These are phyloP conservation scores for Coelopa pilipes DNA, from an alignment of 2,888 invertebrate genomes.

Conservation along the genomic window DNA sequence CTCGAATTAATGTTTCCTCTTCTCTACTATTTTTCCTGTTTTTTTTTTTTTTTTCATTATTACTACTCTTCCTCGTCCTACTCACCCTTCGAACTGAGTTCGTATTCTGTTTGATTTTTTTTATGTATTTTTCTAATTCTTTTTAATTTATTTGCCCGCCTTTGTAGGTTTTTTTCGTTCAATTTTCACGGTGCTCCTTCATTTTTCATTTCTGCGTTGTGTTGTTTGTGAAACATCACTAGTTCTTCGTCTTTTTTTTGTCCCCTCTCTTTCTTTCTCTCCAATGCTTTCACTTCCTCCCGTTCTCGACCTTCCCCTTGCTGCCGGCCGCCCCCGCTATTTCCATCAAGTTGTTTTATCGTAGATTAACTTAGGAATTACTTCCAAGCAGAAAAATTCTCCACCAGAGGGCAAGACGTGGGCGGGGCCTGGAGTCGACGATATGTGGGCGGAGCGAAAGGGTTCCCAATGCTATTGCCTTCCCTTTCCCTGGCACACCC, in stretches of 20 bases:
- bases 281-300: background rate
- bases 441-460: background rate
- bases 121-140: background rate
- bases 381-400: conserved; percentile 12
- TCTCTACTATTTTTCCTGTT: background rate
- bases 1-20: conserved; percentile 33
- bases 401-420: background rate
- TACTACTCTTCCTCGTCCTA: background rate
- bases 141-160: background rate
- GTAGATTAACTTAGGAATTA: conserved; percentile 20
- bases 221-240: background rate
- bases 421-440: background rate
- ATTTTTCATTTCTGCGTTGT: background rate
- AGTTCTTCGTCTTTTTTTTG: background rate
- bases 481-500: background rate
- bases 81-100: background rate
- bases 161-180: conserved; percentile 1
- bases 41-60: background rate
- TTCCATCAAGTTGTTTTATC: conserved; percentile 20
- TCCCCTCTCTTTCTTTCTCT: background rate
- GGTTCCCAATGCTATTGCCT: background rate
- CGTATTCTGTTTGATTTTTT: background rate
- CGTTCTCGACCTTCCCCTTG: background rate
- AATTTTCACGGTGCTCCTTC: background rate
- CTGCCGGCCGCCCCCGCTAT: background rate